phyloP scores from a whole-genome alignment of 2,888 invertebrate species.

The Ditula angustiorana region DNA sequence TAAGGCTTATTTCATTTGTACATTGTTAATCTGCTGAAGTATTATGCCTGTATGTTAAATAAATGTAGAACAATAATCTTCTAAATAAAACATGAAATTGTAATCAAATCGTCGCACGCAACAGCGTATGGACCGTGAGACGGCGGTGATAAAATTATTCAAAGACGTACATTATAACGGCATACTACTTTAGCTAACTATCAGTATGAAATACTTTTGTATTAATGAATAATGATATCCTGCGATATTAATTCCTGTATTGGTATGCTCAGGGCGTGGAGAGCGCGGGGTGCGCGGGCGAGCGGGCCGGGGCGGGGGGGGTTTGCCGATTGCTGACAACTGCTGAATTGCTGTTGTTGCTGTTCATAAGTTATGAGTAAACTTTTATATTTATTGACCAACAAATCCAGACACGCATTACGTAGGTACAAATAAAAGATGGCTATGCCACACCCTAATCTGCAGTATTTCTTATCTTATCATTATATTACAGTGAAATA shows the following conservation, averaged over 20 bases:
- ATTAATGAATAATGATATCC: slow-evolving; percentile 23
- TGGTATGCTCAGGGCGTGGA: slow-evolving; percentile 84
- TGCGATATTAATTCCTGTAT: slow-evolving; percentile 76
- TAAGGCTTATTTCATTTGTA: slow-evolving; percentile 17
- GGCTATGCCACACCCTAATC: neutral
- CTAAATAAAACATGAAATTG: neutral
- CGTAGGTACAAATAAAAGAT: slow-evolving; percentile 48
- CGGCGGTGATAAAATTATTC: neutral
- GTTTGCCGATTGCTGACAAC: slow-evolving; percentile 83
- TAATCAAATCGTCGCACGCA: neutral
- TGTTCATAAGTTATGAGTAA: slow-evolving; percentile 84
- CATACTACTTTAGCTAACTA: slow-evolving; percentile 22
- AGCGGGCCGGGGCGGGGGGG: slow-evolving; percentile 75
- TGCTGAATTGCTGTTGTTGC: slow-evolving; percentile 84
- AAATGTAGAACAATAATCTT: neutral
- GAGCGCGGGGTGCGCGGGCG: slow-evolving; percentile 79
- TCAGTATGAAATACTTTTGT: neutral
- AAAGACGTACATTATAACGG: neutral
- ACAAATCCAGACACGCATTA: slow-evolving; percentile 70
- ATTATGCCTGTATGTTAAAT: slow-evolving; percentile 18
- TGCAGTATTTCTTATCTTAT: neutral
- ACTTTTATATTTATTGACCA: slow-evolving; percentile 78
- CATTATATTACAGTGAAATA: slow-evolving; percentile 2
- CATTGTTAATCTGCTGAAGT: slow-evolving; percentile 22
- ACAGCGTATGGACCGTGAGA: neutral